Base-by-base conservation (phyloP, 1,140 invertebrate genomes). In the Apis cerana region DNA sequence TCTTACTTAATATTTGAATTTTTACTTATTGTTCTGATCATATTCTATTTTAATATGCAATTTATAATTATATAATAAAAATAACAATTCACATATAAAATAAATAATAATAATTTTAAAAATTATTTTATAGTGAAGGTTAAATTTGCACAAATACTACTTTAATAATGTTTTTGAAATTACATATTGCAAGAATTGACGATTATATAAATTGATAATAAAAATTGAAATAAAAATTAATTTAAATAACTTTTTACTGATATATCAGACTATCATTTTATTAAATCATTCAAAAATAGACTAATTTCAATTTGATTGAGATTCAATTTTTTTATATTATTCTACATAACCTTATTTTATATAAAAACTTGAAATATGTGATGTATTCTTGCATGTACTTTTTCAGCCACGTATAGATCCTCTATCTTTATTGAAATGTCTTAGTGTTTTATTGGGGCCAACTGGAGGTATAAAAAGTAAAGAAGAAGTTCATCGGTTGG, bases 361-460 rank as follows among this genome's bases (percentile, higher is more conserved):
- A 52, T 81, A 50, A 54, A 68, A 80, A 52, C 64, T 68, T 59
- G n/a, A 59, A 8, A 19, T 80, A 27, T 69, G 10, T 61, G 21
- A 70, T 67, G 19, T 58, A 43, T 43, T 43, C 84, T 68, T 74
- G 2, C 54, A 62, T 81, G 27, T 88, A 2, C 43, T 58, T 80
- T 96, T 96, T 85, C 95, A 98, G 98, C 97, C 98, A 72, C 96
- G 97, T 23, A 98, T 99, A 92, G 98, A 98, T 94, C 98, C 98
- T 76, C 94, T 97, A 64, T 97, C 98, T 91, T 95, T 99, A 84
- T 94, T 99, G 69, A 97, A 97, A 90, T 98, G 97, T 92, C 95
- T 99, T 52, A 96, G 96, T 90, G 97, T 98, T 79, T 95, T 99
- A 52, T 93, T 99, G 67, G 96, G 97, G 78, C 95, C 96, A 13